phyloP scores from a whole-genome alignment of 2,797 vertebrate genomes.

The Falco concolor region DNA sequence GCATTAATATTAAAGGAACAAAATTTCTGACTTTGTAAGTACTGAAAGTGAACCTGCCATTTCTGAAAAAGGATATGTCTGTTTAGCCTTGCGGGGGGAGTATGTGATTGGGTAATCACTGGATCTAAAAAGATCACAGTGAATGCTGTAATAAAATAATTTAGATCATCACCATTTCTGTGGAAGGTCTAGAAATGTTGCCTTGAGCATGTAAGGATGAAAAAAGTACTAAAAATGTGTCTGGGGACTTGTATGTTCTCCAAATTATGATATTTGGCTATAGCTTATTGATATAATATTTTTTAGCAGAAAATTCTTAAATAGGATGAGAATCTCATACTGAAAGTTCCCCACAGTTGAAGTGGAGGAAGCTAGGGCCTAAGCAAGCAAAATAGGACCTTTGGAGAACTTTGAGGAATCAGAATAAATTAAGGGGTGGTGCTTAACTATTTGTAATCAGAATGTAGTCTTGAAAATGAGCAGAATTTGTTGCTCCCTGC shows the following conservation, averaged over 20 bases:
- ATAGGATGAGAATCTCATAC: neutral
- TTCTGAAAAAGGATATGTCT: neutral
- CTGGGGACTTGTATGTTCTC: neutral
- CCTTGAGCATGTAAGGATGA: conserved; percentile 7
- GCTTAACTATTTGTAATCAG: neutral
- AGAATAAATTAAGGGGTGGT: neutral
- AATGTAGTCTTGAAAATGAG: neutral
- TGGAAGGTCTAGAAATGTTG: conserved; percentile 38
- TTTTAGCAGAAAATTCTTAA: neutral
- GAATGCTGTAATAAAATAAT: conserved; percentile 43
- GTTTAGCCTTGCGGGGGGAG: neutral
- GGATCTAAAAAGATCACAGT: conserved; percentile 45
- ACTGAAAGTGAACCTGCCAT: neutral
- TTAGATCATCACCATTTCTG: conserved; percentile 26
- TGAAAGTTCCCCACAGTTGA: neutral
- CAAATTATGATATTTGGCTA: neutral
- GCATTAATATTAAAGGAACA: neutral
- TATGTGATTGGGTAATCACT: conserved; percentile 1
- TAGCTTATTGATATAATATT: neutral
- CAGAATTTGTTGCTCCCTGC: neutral
- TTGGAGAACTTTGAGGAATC: neutral
- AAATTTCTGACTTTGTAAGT: neutral
- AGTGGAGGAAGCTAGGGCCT: neutral
- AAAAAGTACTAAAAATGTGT: conserved; percentile 27
- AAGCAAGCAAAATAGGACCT: neutral